Percentiles rank a stretch among this genome's conserved stretches.
Evolutionary conservation across 2,797 vertebrate genomes (phyloP).

Genomic region (Smutsia temminckii): DNA sequence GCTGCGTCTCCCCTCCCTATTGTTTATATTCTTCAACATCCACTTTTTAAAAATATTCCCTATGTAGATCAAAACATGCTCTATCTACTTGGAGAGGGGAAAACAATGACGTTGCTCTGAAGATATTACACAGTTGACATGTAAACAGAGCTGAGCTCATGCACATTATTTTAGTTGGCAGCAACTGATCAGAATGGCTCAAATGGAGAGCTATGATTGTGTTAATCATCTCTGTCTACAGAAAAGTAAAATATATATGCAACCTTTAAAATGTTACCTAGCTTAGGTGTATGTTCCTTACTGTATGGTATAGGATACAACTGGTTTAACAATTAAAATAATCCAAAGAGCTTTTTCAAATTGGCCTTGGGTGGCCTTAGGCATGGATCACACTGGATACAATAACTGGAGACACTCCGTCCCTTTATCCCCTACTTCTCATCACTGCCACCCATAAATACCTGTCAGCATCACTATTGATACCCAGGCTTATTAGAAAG

Average conservation of each 20-base stretch:
- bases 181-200: conserved; percentile 31
- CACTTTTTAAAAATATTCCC: conserved; percentile 80
- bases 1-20: conserved; percentile 68
- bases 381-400: neutral
- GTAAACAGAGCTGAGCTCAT: conserved; percentile 68
- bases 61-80: conserved; percentile 80
- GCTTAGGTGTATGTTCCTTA: neutral
- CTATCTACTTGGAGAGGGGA: conserved; percentile 69
- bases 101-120: conserved; percentile 78
- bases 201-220: conserved; percentile 15
- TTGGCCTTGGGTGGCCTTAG: neutral
- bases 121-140: conserved; percentile 69
- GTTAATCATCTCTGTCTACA: conserved; percentile 47
- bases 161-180: conserved; percentile 11
- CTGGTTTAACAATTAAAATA: neutral
- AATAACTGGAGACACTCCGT: neutral
- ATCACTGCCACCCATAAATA: neutral
- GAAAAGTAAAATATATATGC: conserved; percentile 55
- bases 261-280: neutral
- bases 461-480: neutral
- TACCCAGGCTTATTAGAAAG: conserved; percentile 3
- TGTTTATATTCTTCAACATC: conserved; percentile 80
- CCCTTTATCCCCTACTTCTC: neutral
- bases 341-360: neutral
- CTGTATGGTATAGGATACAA: neutral